phyloP scores from a whole-genome alignment of 2,797 vertebrate species.

The Chloroceryle amazona region DNA sequence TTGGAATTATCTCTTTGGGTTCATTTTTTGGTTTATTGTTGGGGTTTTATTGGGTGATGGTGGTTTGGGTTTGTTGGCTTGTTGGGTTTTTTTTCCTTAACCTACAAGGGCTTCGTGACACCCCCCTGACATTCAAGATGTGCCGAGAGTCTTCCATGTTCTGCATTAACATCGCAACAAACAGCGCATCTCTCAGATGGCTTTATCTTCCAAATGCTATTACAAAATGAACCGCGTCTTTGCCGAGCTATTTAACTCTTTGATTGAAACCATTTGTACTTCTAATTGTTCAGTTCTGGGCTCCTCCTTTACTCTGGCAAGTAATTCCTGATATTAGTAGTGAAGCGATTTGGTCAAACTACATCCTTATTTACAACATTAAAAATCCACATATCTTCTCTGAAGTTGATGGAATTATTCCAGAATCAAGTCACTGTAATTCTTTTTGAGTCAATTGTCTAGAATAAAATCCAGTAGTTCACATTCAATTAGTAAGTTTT shows the following conservation, averaged over 20 bases:
- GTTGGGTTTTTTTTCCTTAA: background rate
- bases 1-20: background rate
- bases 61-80: background rate
- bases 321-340: conserved; percentile 32
- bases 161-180: conserved; percentile 1
- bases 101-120: background rate
- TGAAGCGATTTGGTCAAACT: conserved; percentile 17
- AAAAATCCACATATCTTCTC: background rate
- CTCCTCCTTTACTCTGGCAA: conserved; percentile 37
- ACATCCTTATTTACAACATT: conserved; percentile 41
- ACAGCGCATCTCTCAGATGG: background rate
- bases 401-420: conserved; percentile 21
- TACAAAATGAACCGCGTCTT: background rate
- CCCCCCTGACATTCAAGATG: background rate
- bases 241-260: conserved; percentile 7
- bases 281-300: conserved; percentile 43
- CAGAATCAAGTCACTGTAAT: conserved; percentile 15
- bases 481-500: conserved; percentile 62
- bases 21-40: background rate
- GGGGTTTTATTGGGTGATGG: background rate
- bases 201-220: conserved; percentile 21
- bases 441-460: conserved; percentile 27
- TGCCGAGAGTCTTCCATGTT: conserved; percentile 10
- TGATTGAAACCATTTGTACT: conserved; percentile 41
- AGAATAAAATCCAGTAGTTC: conserved; percentile 34